phyloP scores from a whole-genome alignment of 2,797 vertebrate species.

The Adelosebastes latens region DNA sequence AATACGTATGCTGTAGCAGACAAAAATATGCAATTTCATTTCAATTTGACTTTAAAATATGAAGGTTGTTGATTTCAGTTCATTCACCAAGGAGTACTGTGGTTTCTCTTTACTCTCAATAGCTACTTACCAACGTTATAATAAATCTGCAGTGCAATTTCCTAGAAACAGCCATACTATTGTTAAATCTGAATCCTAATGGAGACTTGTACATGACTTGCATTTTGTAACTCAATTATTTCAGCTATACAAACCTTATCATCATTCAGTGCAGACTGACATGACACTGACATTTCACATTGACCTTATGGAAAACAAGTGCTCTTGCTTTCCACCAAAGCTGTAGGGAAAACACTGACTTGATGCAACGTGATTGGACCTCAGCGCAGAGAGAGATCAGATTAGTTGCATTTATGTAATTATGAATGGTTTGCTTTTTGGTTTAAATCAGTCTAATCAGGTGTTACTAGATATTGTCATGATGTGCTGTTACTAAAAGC shows the following conservation, averaged over 20 bases:
- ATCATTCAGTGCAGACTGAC: neutral
- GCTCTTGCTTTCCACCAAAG: neutral
- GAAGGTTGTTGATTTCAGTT: neutral
- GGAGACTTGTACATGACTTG: neutral
- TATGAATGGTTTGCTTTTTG: neutral
- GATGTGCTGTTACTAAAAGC: neutral
- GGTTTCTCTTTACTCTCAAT: neutral
- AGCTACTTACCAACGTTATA: neutral
- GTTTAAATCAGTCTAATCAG: neutral
- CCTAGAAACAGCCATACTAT: neutral
- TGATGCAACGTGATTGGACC: neutral
- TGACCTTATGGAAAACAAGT: constrained; percentile 14
- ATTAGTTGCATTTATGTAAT: neutral
- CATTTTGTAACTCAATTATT: neutral
- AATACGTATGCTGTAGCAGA: neutral
- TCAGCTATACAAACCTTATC: neutral
- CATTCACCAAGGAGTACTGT: neutral
- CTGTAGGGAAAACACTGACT: neutral
- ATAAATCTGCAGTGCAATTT: neutral
- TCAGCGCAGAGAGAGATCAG: neutral
- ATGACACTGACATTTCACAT: constrained; percentile 4
- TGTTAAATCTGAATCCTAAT: neutral
- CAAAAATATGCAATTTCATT: neutral
- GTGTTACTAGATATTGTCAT: neutral
- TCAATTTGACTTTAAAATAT: neutral